Base-by-base conservation (phyloP, 2,888 invertebrate species). In the Nysson spinosus region DNA sequence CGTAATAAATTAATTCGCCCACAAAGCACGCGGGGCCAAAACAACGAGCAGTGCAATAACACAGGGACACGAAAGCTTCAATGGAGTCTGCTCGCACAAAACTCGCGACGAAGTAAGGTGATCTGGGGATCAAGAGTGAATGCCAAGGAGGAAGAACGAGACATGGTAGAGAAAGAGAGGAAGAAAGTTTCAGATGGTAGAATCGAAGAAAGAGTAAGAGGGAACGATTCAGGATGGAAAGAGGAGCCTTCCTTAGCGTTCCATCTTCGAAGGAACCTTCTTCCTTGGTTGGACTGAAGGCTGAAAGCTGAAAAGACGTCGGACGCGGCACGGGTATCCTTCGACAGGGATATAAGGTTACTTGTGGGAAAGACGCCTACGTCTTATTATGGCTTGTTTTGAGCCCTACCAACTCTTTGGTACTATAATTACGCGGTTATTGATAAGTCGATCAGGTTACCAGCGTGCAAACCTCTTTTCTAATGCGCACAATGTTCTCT, bases 361-460 rank as follows among this genome's bases (percentile, higher is more conserved):
- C 87, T 85, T 86, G 85, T 86, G 87, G 87, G 87, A 87, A 87
- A 86, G 83, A 85, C 82, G 84, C 84, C 83, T 81, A 78, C 84
- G 83, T 84, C 81, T 86, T 86, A 86, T 87, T 87, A 85, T 84
- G 85, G 85, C 85, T 87, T 87, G 87, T 87, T 87, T 87, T 86
- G 85, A 83, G 85, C 83, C 75, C 83, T 78, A 82, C 81, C 85
- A 87, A 87, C 85, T 87, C 87, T 86, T 86, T 86, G 79, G 84
- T 85, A 82, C 83, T 83, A 83, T 87, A 87, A 86, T 86, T 86
- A 86, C 85, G 83, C 81, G 85, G 82, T 86, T 86, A 87, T 87
- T 87, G 87, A 87, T 87, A 87, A 87, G 86, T 87, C 81, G 87
- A 87, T 87, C 87, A 78, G 81, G 86, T 87, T 87, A 86, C 85